Evolutionary conservation across 2,797 vertebrate species (phyloP).

Genomic region (Liasis olivaceus): DNA sequence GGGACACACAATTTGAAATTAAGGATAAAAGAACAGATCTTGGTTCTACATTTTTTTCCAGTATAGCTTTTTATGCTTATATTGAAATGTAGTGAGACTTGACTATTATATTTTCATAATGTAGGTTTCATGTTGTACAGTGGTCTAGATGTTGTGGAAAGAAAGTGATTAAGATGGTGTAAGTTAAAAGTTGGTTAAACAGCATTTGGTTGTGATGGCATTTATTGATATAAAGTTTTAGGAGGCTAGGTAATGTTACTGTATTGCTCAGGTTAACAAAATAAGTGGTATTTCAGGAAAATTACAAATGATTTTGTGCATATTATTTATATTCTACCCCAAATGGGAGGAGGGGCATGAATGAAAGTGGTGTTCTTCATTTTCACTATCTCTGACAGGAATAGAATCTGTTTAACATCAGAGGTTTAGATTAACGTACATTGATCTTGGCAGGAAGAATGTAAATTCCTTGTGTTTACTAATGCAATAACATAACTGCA

Average conservation of each 20-base stretch:
- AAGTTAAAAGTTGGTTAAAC: constrained; percentile 7
- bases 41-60: background rate
- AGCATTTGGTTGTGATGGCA: background rate
- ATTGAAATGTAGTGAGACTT: constrained; percentile 35
- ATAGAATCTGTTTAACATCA: constrained; percentile 68
- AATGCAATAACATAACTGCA: constrained; percentile 55
- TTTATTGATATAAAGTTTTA: background rate
- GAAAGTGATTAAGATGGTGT: constrained; percentile 11
- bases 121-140: background rate
- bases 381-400: constrained; percentile 70
- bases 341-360: constrained; percentile 60
- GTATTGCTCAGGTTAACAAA: background rate
- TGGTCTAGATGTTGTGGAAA: constrained; percentile 5
- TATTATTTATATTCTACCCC: background rate
- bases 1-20: background rate
- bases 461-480: constrained; percentile 59
- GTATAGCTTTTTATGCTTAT: constrained; percentile 27
- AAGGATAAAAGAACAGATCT: background rate
- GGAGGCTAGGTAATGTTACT: background rate
- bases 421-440: constrained; percentile 68
- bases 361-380: constrained; percentile 58
- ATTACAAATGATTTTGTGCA: constrained; percentile 38
- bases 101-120: constrained; percentile 1
- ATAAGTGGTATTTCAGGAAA: rapidly evolving
- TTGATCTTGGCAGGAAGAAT: constrained; percentile 73